Evolutionary conservation across 2,797 vertebrate genomes (phyloP).

Genomic region (Eleutherodactylus coqui): DNA sequence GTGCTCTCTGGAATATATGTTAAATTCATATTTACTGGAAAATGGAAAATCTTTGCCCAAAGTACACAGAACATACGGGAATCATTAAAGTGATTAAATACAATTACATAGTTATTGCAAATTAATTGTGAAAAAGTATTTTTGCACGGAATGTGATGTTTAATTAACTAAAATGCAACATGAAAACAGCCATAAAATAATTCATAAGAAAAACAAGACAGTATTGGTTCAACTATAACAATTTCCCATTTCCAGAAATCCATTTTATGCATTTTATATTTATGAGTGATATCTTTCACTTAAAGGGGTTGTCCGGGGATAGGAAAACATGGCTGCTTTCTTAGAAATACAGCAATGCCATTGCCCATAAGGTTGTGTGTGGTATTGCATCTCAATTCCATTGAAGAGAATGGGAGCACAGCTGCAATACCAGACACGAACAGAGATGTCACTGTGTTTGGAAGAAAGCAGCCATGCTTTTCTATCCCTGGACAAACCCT

Average conservation of each 20-base stretch:
- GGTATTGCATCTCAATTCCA: too few relatives aligned
- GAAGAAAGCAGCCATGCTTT: too few relatives aligned
- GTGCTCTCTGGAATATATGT: not conserved
- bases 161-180: not conserved
- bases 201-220: not conserved
- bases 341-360: too few relatives aligned
- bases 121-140: not conserved
- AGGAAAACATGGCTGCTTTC: too few relatives aligned
- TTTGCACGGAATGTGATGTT: not conserved
- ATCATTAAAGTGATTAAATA: slow-evolving; percentile 22
- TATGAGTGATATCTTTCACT: too few relatives aligned
- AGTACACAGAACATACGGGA: slow-evolving; percentile 11
- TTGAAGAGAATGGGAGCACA: too few relatives aligned
- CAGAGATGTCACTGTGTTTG: too few relatives aligned
- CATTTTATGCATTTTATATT: not conserved
- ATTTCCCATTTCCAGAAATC: not conserved
- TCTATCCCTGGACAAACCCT: too few relatives aligned
- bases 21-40: slow-evolving; percentile 25
- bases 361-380: too few relatives aligned
- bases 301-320: too few relatives aligned
- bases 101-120: slow-evolving; percentile 5
- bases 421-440: too few relatives aligned
- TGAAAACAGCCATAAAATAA: not conserved
- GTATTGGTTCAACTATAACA: not conserved
- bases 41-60: slow-evolving; percentile 4